These are phyloP conservation scores for Callipepla californica DNA, from an alignment of 2,113 vertebrate species.

Conservation along the genomic window DNA sequence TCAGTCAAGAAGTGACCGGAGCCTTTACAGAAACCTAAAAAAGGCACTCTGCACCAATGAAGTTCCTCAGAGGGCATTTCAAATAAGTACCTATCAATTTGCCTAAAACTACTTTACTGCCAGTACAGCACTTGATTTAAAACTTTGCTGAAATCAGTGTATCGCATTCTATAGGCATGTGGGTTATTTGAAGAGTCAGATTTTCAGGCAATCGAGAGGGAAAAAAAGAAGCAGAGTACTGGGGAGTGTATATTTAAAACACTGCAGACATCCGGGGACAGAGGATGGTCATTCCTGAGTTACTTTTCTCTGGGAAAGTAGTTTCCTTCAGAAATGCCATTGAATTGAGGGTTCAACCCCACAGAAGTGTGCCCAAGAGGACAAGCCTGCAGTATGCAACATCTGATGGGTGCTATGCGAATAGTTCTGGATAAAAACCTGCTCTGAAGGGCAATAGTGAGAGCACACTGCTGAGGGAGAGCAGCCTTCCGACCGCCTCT, in stretches of 20 bases:
- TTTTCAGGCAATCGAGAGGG: not conserved
- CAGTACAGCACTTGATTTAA: not conserved
- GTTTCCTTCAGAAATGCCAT: not conserved
- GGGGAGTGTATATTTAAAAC: not conserved
- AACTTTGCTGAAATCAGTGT: not conserved
- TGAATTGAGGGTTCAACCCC: not conserved
- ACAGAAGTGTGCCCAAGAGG: not conserved
- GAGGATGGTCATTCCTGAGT: not conserved
- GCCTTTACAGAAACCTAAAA: not conserved
- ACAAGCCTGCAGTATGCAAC: not conserved
- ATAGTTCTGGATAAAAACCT: not conserved
- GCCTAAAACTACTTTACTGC: not conserved
- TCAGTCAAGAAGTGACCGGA: not conserved
- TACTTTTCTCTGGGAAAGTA: not conserved
- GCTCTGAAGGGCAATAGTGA: not conserved
- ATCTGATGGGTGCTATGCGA: not conserved
- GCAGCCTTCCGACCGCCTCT: not conserved
- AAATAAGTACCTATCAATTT: not conserved
- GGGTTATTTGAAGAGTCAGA: not conserved
- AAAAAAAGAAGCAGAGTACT: not conserved
- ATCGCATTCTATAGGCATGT: not conserved
- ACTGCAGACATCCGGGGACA: not conserved
- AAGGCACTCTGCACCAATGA: not conserved
- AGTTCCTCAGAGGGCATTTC: not conserved
- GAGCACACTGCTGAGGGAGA: not conserved